Conservation (phyloP, 1,140 invertebrate genomes). For the Hermetia illucens region DNA sequence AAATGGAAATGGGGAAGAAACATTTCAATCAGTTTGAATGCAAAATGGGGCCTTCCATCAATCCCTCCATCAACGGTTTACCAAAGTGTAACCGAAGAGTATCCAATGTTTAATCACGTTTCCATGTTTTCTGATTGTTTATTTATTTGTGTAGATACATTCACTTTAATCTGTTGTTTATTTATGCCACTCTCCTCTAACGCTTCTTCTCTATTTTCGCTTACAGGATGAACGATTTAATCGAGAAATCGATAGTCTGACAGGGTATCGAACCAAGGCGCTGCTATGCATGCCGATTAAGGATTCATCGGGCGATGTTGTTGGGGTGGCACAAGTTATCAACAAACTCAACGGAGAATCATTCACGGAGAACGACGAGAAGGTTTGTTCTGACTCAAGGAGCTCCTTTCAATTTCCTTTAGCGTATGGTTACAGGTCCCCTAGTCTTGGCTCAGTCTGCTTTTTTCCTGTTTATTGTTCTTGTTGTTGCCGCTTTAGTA, state of each 20-base stretch:
- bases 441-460: no score
- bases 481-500: no score
- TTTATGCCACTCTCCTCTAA: not conserved
- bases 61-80: no score
- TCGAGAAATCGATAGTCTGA: constrained; percentile 80
- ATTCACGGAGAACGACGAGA: constrained; percentile 75
- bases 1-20: no score
- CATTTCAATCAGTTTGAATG: constrained; percentile 25
- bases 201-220: constrained; percentile 12
- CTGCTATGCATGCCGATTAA: constrained; percentile 94
- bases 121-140: not conserved
- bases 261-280: constrained; percentile 83
- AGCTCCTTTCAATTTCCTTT: no score
- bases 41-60: constrained; percentile 5
- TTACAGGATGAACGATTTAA: constrained; percentile 80
- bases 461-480: no score
- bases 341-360: constrained; percentile 75
- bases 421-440: no score
- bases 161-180: not conserved
- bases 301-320: constrained; percentile 84
- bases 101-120: not conserved
- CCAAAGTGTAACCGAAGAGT: no score
- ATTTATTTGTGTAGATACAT: not conserved
- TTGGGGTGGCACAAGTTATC: constrained; percentile 92
- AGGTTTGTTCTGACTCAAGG: no score